Evolutionary conservation across 2,113 vertebrate genomes (phyloP).

Genomic region (Heloderma charlesbogerti): DNA sequence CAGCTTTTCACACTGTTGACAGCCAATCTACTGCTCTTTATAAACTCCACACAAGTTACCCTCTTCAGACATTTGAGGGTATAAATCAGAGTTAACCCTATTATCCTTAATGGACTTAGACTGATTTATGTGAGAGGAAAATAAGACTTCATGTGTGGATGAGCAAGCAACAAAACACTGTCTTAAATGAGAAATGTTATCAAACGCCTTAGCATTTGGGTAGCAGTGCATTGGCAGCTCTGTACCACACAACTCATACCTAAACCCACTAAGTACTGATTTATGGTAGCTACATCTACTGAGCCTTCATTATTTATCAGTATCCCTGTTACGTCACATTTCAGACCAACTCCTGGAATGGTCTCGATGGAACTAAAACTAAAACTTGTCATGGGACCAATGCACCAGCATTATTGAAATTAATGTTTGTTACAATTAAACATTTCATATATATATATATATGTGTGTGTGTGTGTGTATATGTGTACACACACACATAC

Average conservation of each 20-base stretch:
- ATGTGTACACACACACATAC: too few relatives aligned
- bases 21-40: slow-evolving; percentile 9
- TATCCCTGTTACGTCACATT: background rate
- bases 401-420: background rate
- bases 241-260: background rate
- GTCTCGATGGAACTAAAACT: background rate
- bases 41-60: slow-evolving; percentile 16
- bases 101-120: slow-evolving; percentile 18
- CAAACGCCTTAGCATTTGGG: background rate
- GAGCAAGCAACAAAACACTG: slow-evolving; percentile 2
- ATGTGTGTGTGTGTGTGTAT: too few relatives aligned
- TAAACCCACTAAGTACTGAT: background rate
- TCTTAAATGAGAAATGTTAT: background rate
- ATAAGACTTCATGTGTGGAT: background rate
- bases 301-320: slow-evolving; percentile 8
- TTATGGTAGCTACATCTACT: background rate
- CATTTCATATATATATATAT: background rate
- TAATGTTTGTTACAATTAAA: background rate
- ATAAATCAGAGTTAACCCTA: slow-evolving; percentile 35
- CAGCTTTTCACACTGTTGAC: background rate
- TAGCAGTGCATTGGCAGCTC: background rate
- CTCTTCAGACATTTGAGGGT: slow-evolving; percentile 23
- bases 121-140: background rate
- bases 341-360: background rate
- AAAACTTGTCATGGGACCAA: background rate